Evolutionary conservation across 37 sponge, comb jelly and placozoan species (phyloP), one percentile per base, ranked within the genome.

Genomic region (Theonella swinhoei): DNA sequence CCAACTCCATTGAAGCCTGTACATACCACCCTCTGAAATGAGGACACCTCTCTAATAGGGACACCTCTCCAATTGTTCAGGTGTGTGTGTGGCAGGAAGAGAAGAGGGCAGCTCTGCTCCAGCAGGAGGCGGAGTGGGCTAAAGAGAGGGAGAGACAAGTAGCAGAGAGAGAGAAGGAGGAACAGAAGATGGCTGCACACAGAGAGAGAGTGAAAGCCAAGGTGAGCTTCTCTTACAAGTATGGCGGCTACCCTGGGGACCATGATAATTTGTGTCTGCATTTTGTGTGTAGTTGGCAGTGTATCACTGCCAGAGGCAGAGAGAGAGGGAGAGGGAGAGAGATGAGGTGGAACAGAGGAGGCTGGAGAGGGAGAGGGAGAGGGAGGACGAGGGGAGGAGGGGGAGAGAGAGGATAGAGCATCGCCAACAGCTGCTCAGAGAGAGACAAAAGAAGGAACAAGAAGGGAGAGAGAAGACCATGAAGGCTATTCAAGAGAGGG

Each of bases 41-140:
- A n/a, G n/a, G n/a, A n/a, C n/a, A n/a, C n/a, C n/a, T n/a, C n/a
- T n/a, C n/a, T n/a, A n/a, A n/a, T n/a, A n/a, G n/a, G n/a, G n/a
- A n/a, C n/a, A n/a, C 9, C 20, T 81, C 3, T 35, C 5, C 9
- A 14, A 73, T n/a, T 28, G 19, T 68, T 20, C 30, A 87, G 87
- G 88, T 87, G 34, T 31, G 25, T 60, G 31, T 14, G 68, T 87
- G 88, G 88, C 41, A 59, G 40, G 38, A 80, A 29, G 77, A 80
- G 70, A 80, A 74, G n/a, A 32, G n/a, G 59, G 69, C 64, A 31
- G 29, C 64, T 32, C 38, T 62, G 20, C 1, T 11, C 9, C 1
- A 37, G 42, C 69, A 88, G 70, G 88, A 47, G 26, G 73, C 29
- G 25, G 34, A 38, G 63, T 24, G 24, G 26, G 62, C 5, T 22